Base-by-base conservation (phyloP, 2,888 invertebrate genomes). In the Harpagoxenus sublaevis region DNA sequence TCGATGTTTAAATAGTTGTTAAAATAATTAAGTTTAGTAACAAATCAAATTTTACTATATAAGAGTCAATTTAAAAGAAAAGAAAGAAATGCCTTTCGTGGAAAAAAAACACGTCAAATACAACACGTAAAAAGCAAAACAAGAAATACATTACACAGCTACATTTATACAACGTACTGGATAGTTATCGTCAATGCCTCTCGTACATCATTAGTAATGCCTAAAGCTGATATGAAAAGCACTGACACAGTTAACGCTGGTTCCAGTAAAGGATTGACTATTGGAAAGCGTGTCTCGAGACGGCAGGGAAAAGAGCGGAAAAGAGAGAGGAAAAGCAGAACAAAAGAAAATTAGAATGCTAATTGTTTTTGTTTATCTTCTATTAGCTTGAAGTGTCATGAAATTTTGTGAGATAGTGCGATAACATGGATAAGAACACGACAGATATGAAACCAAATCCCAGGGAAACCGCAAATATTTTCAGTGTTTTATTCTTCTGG, bases 401-500 rank as follows among this genome's bases (percentile, higher is more conserved):
- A 10, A 23, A 15, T 51, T 66, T 66, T 66, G 23, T 35, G 23
- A 42, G 3, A 55, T 28, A 39, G 57, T 39, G 71, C 15, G 0
- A 28, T 18, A 70, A 48, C 55, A 78, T 81, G 79, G 42, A 81
- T 23, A 92, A 92, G 89, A 87, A 92, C 6, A 39, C 74, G 10
- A 88, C 78, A 15, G 42, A 71, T 23, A 86, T 71, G 9, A 87
- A 87, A 42, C 63, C 60, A 42, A 92, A 88, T 79, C 93, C 93
- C 0, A 71, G 87, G 53, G 90, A 91, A 48, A 85, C 28, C 0
- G 92, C 93, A 0, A 93, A 92, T 87, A 65, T 83, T 0, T 39
- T 93, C 9, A 93, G 84, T 51, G 63, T 68, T 55, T 68, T 93
- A 70, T 90, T 91, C 15, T 88, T 93, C 39, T 92, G 91, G 93